Percentiles rank a stretch among this genome's conserved stretches.
These are phyloP conservation scores for Craseonycteris thonglongyai DNA, from an alignment of 2,113 vertebrate species.

Conservation along the genomic window DNA sequence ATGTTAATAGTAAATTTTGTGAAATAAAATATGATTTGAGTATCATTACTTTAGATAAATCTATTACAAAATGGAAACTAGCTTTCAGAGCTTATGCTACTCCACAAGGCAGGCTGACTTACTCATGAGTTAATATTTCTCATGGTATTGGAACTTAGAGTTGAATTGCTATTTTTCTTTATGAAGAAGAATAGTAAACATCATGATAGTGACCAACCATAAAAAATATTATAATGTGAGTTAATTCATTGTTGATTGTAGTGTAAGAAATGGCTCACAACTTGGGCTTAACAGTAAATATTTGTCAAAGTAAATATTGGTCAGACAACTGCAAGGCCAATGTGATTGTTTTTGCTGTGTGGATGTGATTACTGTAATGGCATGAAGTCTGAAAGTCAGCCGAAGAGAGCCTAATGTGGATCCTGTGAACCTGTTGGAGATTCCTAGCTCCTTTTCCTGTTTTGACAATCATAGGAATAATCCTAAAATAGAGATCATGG, in stretches of 20 bases:
- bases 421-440: background rate
- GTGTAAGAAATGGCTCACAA: background rate
- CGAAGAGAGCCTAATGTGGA: background rate
- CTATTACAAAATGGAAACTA: background rate
- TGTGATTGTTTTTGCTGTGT: background rate
- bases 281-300: background rate
- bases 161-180: constrained; percentile 4
- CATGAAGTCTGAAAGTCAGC: background rate
- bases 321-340: background rate
- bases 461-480: background rate
- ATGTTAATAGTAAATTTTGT: background rate
- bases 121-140: background rate
- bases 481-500: background rate
- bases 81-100: background rate
- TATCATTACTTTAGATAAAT: background rate
- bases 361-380: background rate
- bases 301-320: background rate
- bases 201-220: background rate
- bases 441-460: background rate
- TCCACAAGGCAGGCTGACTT: background rate
- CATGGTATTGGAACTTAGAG: background rate
- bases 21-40: background rate
- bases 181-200: background rate
- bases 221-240: background rate
- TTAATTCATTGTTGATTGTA: background rate